A percentile compares a stretch with the other conserved stretches of the same genome.
Conservation (phyloP, 2,797 vertebrate genomes). For the Danio kyathit region DNA sequence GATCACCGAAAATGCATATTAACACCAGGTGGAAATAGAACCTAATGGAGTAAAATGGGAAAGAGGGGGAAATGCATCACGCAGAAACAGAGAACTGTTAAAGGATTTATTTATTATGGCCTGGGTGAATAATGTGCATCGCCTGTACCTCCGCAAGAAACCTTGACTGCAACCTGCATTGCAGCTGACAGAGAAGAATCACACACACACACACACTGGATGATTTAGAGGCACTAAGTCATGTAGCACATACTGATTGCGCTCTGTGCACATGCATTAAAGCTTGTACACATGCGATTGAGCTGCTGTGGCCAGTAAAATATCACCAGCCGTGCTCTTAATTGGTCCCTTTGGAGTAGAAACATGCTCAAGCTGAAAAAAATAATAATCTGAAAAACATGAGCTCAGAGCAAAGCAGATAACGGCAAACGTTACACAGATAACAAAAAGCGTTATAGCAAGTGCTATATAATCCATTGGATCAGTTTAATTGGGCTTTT, state of each 20-base stretch:
- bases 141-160: slow-evolving; percentile 31
- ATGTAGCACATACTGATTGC: neutral
- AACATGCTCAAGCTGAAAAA: slow-evolving; percentile 17
- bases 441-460: neutral
- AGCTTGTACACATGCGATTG: neutral
- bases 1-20: neutral
- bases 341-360: slow-evolving; percentile 43
- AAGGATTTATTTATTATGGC: slow-evolving; percentile 40
- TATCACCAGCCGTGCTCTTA: slow-evolving; percentile 1
- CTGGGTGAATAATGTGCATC: slow-evolving; percentile 29
- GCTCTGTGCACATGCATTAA: neutral
- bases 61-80: neutral
- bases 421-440: too few species aligned
- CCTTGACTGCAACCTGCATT: slow-evolving; percentile 47
- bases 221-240: neutral
- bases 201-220: neutral
- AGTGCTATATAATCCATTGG: too few species aligned
- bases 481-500: too few species aligned
- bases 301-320: slow-evolving; percentile 16
- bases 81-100: neutral
- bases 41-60: neutral
- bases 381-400: slow-evolving; percentile 3
- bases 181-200: slow-evolving; percentile 45
- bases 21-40: neutral
- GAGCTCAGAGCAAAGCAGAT: neutral